A percentile compares a stretch with the other conserved stretches of the same genome.
Evolutionary conservation across 2,888 invertebrate species (phyloP).

Genomic region (Drosophila peninsularis): DNA sequence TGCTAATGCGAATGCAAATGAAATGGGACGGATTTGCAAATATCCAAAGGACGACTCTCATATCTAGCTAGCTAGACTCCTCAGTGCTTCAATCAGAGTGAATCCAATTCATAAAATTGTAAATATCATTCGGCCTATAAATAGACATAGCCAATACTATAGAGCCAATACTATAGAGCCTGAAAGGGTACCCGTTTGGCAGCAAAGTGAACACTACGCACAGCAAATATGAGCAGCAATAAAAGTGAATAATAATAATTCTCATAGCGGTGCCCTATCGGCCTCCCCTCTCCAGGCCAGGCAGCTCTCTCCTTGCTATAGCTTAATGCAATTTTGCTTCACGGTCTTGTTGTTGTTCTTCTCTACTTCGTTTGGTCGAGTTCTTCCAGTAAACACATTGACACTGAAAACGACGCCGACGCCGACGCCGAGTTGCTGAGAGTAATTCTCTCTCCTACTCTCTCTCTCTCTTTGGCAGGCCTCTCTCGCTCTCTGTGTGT

Average conservation of each 20-base stretch:
- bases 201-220: slow-evolving; percentile 21
- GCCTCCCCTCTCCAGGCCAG: not conserved
- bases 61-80: not conserved
- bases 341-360: slow-evolving; percentile 30
- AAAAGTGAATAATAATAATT: slow-evolving; percentile 68
- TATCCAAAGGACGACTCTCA: not conserved
- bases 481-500: slow-evolving; percentile 10
- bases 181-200: slow-evolving; percentile 38
- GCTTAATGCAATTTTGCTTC: slow-evolving; percentile 45
- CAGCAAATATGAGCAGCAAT: slow-evolving; percentile 40
- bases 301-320: not conserved
- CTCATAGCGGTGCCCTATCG: slow-evolving; percentile 51
- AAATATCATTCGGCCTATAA: too few relatives aligned
- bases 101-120: too few relatives aligned
- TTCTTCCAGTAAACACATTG: slow-evolving; percentile 59
- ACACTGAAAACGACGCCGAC: slow-evolving; percentile 56
- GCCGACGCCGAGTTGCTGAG: slow-evolving; percentile 26
- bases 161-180: slow-evolving; percentile 3
- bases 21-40: slow-evolving; percentile 51
- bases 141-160: slow-evolving; percentile 16
- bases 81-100: too few relatives aligned
- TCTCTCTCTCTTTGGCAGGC: not conserved
- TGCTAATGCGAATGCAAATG: slow-evolving; percentile 68
- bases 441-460: slow-evolving; percentile 16
- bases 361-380: slow-evolving; percentile 29